Conservation (phyloP, 2,888 invertebrate genomes). For the Pristionchus japonicus region DNA sequence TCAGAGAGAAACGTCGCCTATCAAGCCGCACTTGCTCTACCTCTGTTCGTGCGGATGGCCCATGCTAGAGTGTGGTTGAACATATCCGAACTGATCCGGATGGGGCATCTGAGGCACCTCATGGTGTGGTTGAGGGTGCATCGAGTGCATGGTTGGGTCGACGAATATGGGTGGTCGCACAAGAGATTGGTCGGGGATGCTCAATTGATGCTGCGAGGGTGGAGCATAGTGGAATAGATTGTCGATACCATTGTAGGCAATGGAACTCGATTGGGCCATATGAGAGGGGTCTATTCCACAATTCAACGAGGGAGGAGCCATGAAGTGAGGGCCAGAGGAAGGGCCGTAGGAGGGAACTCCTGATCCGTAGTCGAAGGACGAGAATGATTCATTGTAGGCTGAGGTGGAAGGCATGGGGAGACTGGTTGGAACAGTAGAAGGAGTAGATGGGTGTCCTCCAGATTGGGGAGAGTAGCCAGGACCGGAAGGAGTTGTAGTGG, state of each 20-base stretch:
- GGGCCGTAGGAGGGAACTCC: not conserved
- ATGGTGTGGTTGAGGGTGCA: not conserved
- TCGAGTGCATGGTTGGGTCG: constrained; percentile 1
- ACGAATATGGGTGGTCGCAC: constrained; percentile 12
- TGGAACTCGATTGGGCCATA: not conserved
- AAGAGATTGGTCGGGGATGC: not conserved
- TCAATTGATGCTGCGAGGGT: not conserved
- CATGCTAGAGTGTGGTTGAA: not conserved
- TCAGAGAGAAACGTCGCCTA: constrained; percentile 37
- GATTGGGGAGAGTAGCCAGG: not conserved
- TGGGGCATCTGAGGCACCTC: not conserved
- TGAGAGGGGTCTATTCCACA: not conserved
- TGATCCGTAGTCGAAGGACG: not conserved
- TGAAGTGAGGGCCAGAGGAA: not conserved
- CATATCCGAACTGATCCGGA: not conserved
- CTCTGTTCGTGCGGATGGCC: not conserved
- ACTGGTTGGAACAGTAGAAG: not conserved
- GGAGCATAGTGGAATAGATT: constrained; percentile 1
- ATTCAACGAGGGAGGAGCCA: not conserved
- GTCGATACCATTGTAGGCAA: not conserved
- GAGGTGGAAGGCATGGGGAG: not conserved
- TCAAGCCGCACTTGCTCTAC: not conserved
- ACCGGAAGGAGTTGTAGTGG: not conserved
- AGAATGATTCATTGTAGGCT: not conserved
- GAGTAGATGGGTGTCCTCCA: not conserved